Evolutionary conservation across 2,113 vertebrate species (phyloP), one percentile per base, ranked within the genome.

Genomic region (Dasyprocta punctata): DNA sequence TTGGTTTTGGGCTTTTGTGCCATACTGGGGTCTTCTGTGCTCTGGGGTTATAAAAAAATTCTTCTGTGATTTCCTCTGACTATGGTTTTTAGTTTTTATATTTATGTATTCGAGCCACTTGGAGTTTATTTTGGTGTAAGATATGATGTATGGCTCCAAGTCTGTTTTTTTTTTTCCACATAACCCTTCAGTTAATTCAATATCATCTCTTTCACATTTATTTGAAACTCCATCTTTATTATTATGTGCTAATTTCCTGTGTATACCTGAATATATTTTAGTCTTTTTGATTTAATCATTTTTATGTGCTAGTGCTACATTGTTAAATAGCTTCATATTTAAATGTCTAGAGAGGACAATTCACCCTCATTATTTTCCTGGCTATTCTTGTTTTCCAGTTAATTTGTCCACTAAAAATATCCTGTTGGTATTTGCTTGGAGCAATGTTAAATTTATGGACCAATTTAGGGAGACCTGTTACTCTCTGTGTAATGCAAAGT

Each of bases 281-380:
- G 44, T 49, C 11, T 61, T 87, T 81, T 83, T 81, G 19, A 87
- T 75, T 69, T 88, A 4, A 52, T 30, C 5, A 6, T 56, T 61
- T 89, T 89, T 89, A 41, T 56, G 14, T 9, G 33, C 36, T 60
- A 52, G 26, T 8, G 41, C 16, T 36, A 90, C 26, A 52, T 56
- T 89, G 38, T 69, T 86, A 24, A 81, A 73, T 58, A 58, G 11
- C 8, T 73, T 86, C 73, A 44, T 73, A n/a, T 95, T 93, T 73
- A 86, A 81, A 11, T 95, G 19, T 63, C n/a, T 81, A 38, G 58
- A 41, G 56, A 65, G 8, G 38, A 49, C n/a, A 63, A 28, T 56
- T 81, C 44, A n/a, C 19, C 44, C 33, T 89, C 14, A 65, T 90
- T 80, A 56, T 81, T 90, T 86, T 96, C 33, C 63, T 95, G 54